Evolutionary conservation across 2,888 invertebrate genomes (phyloP), one percentile per base, ranked within the genome.

Genomic region (Muscina levida): DNA sequence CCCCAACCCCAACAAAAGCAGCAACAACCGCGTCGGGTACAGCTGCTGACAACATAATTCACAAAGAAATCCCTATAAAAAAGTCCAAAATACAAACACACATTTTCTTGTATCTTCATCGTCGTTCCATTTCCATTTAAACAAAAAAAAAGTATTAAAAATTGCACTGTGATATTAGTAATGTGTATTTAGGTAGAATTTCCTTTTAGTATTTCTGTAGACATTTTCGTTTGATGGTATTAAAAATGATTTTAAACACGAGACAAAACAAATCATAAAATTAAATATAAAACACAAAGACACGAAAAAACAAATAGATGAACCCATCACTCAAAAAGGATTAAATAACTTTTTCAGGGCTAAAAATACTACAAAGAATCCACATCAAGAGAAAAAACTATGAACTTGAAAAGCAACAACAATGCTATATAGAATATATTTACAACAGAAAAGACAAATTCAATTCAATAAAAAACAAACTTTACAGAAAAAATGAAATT

Each of bases 41-140:
- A 88, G 89, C 88, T 88, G 88, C 82, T 87, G 86, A 85, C 87
- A 86, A 86, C 88, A 88, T 88, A 88, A 88, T 87, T 88, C 86
- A 87, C 84, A 73, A 68, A 75, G 46, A 82, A 51, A 42, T 48
- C 31, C 22, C 39, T 10, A 44, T n/a, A 22, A 56, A 31, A 56
- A 66, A 10, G 57, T 59, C 59, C 19, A 57, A 48, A 48, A 42
- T 46, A 39, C 39, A 31, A 31, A 26, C 17, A 46, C 19, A 75
- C 44, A 68, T 51, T 26, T 59, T 31, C 37, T 8, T 39, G 37
- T 59, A 31, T 37, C 19, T 11, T 19, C n/a, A 13, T 24, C 31
- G 24, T 56, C 24, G 31, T 71, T 37, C n/a, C 26, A 19, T 44
- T 68, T 70, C 51, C 57, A 51, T 62, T 59, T 8, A 26, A 53